Evolutionary conservation across 2,888 invertebrate genomes (phyloP), one percentile per base, ranked within the genome.

Genomic region (Vesta saturnalis): DNA sequence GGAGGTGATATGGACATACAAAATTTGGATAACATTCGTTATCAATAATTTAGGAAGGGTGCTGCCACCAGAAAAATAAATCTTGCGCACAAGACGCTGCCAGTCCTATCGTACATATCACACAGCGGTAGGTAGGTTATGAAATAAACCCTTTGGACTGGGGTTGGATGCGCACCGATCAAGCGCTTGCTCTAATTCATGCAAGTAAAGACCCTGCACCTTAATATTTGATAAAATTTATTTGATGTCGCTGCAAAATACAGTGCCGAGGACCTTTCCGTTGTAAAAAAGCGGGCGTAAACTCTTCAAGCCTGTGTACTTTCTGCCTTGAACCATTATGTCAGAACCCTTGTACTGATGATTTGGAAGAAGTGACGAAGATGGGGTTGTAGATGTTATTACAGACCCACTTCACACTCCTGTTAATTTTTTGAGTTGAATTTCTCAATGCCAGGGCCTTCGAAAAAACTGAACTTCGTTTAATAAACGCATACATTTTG

Each of bases 1-100:
- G 30, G 43, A 43, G 43, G 43, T 43, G 43, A 43, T 43, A 43
- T 43, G 43, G 43, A 43, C 43, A 43, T n/a, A 43, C 43, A 43
- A 43, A 43, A 43, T 43, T 43, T 43, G 43, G 10, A 43, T 43
- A 43, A 43, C 43, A 3, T 12, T n/a, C 15, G 43, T 43, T 43
- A 43, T 43, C 43, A 43, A 43, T 4, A n/a, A 43, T 43, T n/a
- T 43, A 5, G 15, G 3, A 43, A 43, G 12, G 10, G 5, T 43
- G 5, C 12, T 12, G 2, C 43, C n/a, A 43, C n/a, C n/a, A n/a
- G n/a, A n/a, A n/a, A n/a, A n/a, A n/a, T n/a, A n/a, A n/a, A n/a
- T n/a, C n/a, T n/a, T n/a, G n/a, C n/a, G 10, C 43, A 43, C n/a
- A 43, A 43, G 43, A 43, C 15, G 15, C 43, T 43, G 2, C 43